Conservation (phyloP, 2,888 invertebrate species). For the Hydrotaea diabolus region DNA sequence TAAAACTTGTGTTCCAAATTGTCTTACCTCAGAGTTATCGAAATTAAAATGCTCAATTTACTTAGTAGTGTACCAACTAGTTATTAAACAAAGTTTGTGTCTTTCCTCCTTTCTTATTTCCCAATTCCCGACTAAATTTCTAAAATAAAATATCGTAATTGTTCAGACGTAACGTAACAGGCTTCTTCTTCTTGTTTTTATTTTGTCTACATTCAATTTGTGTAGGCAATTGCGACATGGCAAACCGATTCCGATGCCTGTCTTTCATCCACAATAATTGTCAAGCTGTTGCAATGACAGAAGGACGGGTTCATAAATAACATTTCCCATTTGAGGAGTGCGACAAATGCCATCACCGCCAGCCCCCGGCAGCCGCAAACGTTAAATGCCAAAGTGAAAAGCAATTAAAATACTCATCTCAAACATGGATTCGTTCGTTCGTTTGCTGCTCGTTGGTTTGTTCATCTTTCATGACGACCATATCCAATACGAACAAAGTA, state of each 20-base stretch:
- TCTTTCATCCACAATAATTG: too few species aligned
- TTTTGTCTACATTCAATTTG: not conserved
- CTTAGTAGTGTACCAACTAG: too few species aligned
- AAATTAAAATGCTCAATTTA: too few species aligned
- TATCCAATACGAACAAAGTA: not conserved
- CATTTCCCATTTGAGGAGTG: not conserved
- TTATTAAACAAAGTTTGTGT: too few species aligned
- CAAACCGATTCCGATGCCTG: not conserved
- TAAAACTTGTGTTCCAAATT: too few species aligned
- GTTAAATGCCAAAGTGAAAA: constrained; percentile 63
- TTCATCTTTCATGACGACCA: constrained; percentile 8
- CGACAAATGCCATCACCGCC: constrained; percentile 8
- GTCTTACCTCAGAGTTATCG: too few species aligned
- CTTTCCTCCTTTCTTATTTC: too few species aligned
- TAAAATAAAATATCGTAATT: not conserved
- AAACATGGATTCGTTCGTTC: not conserved
- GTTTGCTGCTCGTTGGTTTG: not conserved
- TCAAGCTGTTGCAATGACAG: constrained; percentile 16
- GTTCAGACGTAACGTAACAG: not conserved
- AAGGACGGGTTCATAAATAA: not conserved
- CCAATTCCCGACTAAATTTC: too few species aligned
- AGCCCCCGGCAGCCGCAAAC: constrained; percentile 26
- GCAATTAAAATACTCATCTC: constrained; percentile 61
- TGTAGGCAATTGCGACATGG: not conserved
- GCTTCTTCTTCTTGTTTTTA: too few species aligned